Percentiles rank a stretch among this genome's conserved stretches.
phyloP scores from a whole-genome alignment of 2,888 invertebrate genomes.

The Lochmaea capreae region DNA sequence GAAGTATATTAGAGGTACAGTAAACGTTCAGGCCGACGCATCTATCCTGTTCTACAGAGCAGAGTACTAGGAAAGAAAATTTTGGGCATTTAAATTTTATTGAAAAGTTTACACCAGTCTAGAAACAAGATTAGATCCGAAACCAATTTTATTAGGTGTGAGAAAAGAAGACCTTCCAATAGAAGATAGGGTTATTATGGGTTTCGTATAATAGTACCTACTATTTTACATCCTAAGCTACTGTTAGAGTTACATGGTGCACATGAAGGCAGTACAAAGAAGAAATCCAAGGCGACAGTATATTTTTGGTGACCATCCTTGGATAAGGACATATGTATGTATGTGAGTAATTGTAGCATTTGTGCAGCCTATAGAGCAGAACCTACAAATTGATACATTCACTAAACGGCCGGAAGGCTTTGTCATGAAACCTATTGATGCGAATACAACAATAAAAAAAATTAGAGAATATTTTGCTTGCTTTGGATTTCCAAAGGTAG shows the following conservation, averaged over 20 bases:
- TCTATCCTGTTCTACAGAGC: background rate
- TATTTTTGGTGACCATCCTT: conserved; percentile 1
- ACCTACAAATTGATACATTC: conserved; percentile 26
- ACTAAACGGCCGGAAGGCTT: conserved; percentile 25
- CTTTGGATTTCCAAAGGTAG: background rate
- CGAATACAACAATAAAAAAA: background rate
- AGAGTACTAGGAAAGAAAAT: background rate
- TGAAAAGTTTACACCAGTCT: conserved; percentile 8
- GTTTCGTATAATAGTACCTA: no score
- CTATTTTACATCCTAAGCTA: no score
- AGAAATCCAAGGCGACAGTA: background rate
- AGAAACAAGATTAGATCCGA: conserved; percentile 4
- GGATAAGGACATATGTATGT: background rate
- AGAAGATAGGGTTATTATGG: no score
- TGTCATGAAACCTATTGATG: background rate
- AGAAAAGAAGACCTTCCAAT: no score
- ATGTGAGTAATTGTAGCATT: background rate
- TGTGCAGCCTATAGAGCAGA: conserved; percentile 15
- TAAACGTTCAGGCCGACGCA: conserved; percentile 21
- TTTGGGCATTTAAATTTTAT: conserved; percentile 14
- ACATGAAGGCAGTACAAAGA: conserved; percentile 22
- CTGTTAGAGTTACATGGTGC: background rate
- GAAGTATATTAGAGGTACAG: conserved; percentile 11
- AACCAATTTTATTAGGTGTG: background rate
- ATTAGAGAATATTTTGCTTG: background rate